Conservation (phyloP, 2,888 invertebrate species). For the Trissoscelio sp. region DNA sequence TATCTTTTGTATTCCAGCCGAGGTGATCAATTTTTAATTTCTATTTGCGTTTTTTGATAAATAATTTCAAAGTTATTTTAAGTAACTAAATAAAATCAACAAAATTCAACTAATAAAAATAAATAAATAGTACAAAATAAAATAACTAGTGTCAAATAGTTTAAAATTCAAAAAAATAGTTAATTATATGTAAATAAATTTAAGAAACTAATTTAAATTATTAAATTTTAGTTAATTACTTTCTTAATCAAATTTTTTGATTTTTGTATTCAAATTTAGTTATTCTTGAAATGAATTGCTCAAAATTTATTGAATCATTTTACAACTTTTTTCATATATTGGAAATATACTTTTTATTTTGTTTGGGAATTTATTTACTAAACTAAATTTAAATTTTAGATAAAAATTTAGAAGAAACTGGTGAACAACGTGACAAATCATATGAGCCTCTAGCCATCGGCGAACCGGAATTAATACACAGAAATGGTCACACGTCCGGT, state of each 20-base stretch:
- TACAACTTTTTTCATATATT: not conserved
- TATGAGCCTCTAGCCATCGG: conserved; percentile 73
- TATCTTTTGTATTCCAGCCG: conserved; percentile 82
- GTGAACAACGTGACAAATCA: conserved; percentile 74
- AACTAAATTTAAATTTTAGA: conserved; percentile 71
- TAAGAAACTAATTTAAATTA: too few relatives aligned
- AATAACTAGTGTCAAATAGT: too few relatives aligned
- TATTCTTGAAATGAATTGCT: too few relatives aligned
- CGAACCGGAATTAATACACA: conserved; percentile 77
- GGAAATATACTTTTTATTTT: not conserved
- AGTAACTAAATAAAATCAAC: too few relatives aligned
- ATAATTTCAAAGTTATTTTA: conserved; percentile 27
- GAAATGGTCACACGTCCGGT: conserved; percentile 77
- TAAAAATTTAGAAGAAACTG: conserved; percentile 75
- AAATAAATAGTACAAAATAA: too few relatives aligned
- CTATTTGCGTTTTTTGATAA: conserved; percentile 18
- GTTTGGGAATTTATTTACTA: not conserved
- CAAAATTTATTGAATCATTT: too few relatives aligned
- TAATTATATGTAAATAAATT: too few relatives aligned
- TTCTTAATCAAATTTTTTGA: too few relatives aligned
- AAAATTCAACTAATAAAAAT: too few relatives aligned
- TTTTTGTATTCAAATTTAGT: too few relatives aligned
- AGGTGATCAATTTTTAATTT: conserved; percentile 76
- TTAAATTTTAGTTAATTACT: too few relatives aligned
- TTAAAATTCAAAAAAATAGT: too few relatives aligned